Evolutionary conservation across 2,113 vertebrate species (phyloP).

Genomic region (human (Homo sapiens)): GRCh38 chr6:38457501-38458000

Average conservation of each 20-base stretch:
- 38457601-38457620: not conserved
- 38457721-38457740: not conserved
- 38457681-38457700: not conserved
- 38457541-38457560: not conserved
- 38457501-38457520: not conserved
- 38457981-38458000: not conserved
- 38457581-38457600: not conserved
- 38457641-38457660: not conserved
- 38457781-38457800: not conserved
- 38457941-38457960: not conserved
- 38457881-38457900: not conserved
- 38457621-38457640: not conserved
- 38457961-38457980: not conserved
- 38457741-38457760: not conserved
- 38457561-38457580: not conserved
- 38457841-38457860: not conserved
- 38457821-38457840: not conserved
- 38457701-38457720: conserved; percentile 14
- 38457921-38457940: not conserved
- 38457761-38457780: not conserved
- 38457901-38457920: not conserved
- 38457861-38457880: not conserved
- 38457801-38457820: not conserved
- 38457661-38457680: not conserved
- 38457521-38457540: not conserved